Percentiles rank a stretch among this genome's conserved stretches.
Conservation (phyloP, 2,888 invertebrate species). For the Brachyptera risi region DNA sequence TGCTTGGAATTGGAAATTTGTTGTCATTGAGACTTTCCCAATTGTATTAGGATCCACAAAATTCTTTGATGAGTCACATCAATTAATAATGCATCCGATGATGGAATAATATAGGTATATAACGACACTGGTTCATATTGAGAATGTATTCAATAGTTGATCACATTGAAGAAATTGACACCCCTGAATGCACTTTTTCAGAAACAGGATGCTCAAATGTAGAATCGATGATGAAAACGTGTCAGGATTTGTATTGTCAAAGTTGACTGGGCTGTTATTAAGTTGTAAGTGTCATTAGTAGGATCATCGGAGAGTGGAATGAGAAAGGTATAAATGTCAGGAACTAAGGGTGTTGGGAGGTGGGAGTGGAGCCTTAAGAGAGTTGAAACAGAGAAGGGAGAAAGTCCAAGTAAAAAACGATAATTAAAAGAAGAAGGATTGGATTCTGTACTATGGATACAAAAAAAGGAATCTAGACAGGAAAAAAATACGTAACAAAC, state of each 20-base stretch:
- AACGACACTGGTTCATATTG: too few species aligned
- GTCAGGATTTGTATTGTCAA: constrained; percentile 1
- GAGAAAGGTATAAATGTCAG: too few species aligned
- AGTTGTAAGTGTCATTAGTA: not conserved
- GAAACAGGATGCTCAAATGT: not conserved
- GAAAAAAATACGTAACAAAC: too few species aligned
- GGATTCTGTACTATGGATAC: not conserved
- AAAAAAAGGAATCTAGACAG: not conserved
- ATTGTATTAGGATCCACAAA: too few species aligned
- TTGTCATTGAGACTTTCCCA: too few species aligned
- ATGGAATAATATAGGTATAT: too few species aligned
- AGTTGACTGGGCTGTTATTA: not conserved
- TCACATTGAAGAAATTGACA: too few species aligned
- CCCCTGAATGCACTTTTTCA: too few species aligned
- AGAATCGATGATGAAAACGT: not conserved
- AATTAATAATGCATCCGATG: too few species aligned
- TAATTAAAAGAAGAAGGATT: constrained; percentile 9
- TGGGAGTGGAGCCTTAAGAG: not conserved
- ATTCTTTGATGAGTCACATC: too few species aligned
- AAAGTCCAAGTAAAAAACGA: not conserved
- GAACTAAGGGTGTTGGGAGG: not conserved
- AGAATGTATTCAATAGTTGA: too few species aligned
- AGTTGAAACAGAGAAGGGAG: not conserved
- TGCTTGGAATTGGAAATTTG: too few species aligned
- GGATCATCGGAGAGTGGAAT: not conserved